These are phyloP conservation scores for Falco columbarius DNA, from an alignment of 2,797 vertebrate genomes.

Conservation along the genomic window DNA sequence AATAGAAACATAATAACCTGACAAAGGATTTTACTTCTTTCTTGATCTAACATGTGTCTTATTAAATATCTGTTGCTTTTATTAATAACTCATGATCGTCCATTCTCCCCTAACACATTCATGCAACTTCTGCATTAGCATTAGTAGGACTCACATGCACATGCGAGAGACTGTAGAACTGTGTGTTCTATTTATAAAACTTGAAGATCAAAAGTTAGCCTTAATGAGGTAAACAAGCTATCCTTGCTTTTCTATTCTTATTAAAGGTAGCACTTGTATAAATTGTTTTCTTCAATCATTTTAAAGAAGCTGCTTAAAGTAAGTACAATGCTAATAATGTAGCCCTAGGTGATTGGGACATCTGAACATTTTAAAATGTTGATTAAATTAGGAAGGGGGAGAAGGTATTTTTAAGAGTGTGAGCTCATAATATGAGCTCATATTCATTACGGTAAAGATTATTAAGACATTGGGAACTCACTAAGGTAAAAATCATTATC, in stretches of 20 bases:
- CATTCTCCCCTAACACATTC: neutral
- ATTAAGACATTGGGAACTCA: slow-evolving; percentile 42
- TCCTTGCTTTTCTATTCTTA: slow-evolving; percentile 45
- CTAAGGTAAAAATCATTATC: slow-evolving; percentile 46
- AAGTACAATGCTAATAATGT: slow-evolving; percentile 36
- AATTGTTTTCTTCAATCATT: slow-evolving; percentile 40
- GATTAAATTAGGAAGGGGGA: slow-evolving; percentile 41
- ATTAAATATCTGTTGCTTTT: slow-evolving; percentile 18
- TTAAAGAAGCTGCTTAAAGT: slow-evolving; percentile 40
- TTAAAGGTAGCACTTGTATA: neutral
- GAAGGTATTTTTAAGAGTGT: slow-evolving; percentile 35
- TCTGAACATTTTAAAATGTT: slow-evolving; percentile 44
- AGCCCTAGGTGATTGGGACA: slow-evolving; percentile 32
- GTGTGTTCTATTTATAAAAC: slow-evolving; percentile 27
- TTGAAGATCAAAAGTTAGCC: slow-evolving; percentile 14
- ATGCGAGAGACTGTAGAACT: neutral
- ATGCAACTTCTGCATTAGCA: neutral
- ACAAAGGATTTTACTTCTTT: neutral
- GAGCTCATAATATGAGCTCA: neutral
- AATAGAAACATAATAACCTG: neutral
- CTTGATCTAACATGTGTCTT: neutral
- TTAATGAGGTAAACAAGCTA: slow-evolving; percentile 36
- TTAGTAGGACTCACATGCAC: neutral
- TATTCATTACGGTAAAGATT: slow-evolving; percentile 58
- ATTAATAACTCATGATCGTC: neutral